Base-by-base conservation (phyloP, 2,888 invertebrate genomes). In the Monochamus alternatus region DNA sequence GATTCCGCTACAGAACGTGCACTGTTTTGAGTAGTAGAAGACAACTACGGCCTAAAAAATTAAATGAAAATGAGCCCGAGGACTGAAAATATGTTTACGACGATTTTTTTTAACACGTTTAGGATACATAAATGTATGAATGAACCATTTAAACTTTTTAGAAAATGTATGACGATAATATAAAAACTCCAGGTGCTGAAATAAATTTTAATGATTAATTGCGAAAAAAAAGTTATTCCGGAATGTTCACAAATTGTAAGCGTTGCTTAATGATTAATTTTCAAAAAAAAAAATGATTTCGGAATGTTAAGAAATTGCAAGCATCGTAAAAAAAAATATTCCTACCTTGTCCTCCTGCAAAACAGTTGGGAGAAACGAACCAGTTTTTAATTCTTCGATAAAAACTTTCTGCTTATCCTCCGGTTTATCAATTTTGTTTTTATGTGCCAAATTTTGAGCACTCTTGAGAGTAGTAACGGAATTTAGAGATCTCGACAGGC, bases 1-100 rank as follows among this genome's bases (percentile, higher is more conserved):
- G 77, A 95, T 90, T 22, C 92, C 91, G 68, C 92, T 92, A 82
- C 95, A 94, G 88, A 96, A 95, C 1, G 93, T 93, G 89, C 96
- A 96, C 86, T 94, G 94, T 38, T 93, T 93, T 4, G 96, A 94
- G 85, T 95, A 93, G 87, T 96, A 95, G 81, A 97, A 90, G 8
- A 94, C 91, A 67, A 97, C 91, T 75, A 95, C 93, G 85, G 95
- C 93, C 96, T 94, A 89, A 44, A 89, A 90, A 83, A 80, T 43
- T 51, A 64, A 22, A 38, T 38, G 2, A 38, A 38, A 38, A 38
- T 22, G 22, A 22, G 22, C 22, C 22, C 22, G 0, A 22, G 22
- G 22, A 22, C 22, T 22, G 22, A 22, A 22, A 22, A 22, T 22
- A 22, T 22, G 22, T 1, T 38, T 38, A 38, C 7, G 5, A 38